These are phyloP conservation scores for Sphecodes monilicornis DNA, from an alignment of 2,888 invertebrate species.

Conservation along the genomic window DNA sequence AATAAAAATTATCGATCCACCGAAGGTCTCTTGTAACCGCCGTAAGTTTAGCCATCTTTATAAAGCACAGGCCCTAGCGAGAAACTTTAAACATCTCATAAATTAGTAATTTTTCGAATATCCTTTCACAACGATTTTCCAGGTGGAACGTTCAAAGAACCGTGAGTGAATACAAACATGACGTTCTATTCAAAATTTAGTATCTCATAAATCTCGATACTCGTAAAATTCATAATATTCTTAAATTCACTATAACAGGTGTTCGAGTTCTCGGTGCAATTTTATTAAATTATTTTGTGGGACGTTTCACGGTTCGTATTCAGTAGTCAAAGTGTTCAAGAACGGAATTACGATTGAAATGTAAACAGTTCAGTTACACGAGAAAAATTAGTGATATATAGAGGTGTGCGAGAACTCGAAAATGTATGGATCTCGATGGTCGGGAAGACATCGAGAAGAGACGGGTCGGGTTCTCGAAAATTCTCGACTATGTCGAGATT, in stretches of 20 bases:
- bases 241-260: background rate
- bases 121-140: background rate
- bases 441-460: no score
- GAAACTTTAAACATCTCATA: conserved; percentile 1
- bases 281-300: no score
- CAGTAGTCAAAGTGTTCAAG: background rate
- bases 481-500: no score
- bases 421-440: no score
- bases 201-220: background rate
- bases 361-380: background rate
- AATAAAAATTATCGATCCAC: background rate
- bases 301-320: no score
- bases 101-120: background rate
- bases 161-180: background rate
- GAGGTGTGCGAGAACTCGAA: no score
- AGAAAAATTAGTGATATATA: background rate
- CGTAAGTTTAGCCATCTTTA: background rate
- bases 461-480: no score
- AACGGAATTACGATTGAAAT: background rate
- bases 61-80: background rate
- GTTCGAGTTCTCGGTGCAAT: no score
- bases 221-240: background rate
- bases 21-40: background rate
- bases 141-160: background rate
- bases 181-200: background rate